phyloP scores from a whole-genome alignment of 2,888 invertebrate genomes.

The Lepidocyrtoides sp. region DNA sequence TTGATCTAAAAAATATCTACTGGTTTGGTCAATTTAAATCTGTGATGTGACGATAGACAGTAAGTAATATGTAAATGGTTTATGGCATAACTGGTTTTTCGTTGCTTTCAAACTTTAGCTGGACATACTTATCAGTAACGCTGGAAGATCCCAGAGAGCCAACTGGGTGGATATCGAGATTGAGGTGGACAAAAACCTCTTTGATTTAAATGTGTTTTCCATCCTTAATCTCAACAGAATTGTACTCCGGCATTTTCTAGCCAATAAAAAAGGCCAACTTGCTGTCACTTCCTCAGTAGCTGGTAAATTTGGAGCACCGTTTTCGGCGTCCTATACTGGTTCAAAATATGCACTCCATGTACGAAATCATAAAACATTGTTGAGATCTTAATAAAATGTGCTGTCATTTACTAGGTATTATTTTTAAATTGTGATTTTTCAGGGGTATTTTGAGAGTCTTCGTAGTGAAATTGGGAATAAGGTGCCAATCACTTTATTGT shows the following conservation, averaged over 20 bases:
- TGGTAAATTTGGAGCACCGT: conserved; percentile 90
- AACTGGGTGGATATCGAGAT: conserved; percentile 91
- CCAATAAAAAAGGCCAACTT: conserved; percentile 89
- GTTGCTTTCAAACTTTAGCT: conserved; percentile 87
- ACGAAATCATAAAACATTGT: conserved; percentile 71
- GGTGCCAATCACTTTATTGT: conserved; percentile 90
- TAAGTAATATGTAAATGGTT: too few species aligned
- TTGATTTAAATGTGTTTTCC: conserved; percentile 93
- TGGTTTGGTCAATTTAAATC: too few species aligned
- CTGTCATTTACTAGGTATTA: neutral
- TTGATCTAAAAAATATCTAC: too few species aligned
- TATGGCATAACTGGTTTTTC: neutral
- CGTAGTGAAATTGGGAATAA: conserved; percentile 89
- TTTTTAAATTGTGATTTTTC: conserved; percentile 56
- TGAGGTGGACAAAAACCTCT: conserved; percentile 91
- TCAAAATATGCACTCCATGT: conserved; percentile 93
- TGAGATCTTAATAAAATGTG: too few species aligned
- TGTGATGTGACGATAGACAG: too few species aligned
- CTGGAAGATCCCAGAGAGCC: conserved; percentile 93
- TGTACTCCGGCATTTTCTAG: conserved; percentile 90
- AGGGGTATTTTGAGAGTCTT: conserved; percentile 92
- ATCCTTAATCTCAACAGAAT: conserved; percentile 91
- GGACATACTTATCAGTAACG: conserved; percentile 93
- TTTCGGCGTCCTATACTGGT: conserved; percentile 91
- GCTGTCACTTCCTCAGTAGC: conserved; percentile 92